phyloP scores from a whole-genome alignment of 1,140 invertebrate species.

The Macrostomum lignano region DNA sequence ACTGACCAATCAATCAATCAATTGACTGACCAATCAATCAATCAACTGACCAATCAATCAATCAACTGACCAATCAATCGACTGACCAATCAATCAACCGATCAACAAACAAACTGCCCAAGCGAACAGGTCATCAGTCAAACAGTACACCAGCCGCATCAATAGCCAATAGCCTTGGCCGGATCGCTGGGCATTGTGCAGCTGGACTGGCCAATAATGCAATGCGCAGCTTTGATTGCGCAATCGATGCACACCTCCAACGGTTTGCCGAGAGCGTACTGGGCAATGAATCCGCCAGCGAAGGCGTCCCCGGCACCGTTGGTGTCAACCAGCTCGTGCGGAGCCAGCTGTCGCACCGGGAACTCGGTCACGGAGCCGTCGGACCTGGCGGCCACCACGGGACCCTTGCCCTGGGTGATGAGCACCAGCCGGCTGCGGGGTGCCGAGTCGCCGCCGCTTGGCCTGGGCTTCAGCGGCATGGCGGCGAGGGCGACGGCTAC shows the following conservation, averaged over 20 bases:
- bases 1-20: too few relatives aligned
- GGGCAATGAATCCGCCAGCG: constrained; percentile 68
- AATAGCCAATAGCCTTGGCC: too few relatives aligned
- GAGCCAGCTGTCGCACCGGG: constrained; percentile 38
- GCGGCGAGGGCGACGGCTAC: constrained; percentile 8
- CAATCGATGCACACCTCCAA: constrained; percentile 52
- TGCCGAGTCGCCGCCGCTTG: too few relatives aligned
- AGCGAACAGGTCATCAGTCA: too few relatives aligned
- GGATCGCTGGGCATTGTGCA: constrained; percentile 16
- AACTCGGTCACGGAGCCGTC: constrained; percentile 37
- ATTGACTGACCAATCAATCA: too few relatives aligned
- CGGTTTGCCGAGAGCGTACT: constrained; percentile 47
- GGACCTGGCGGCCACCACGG: constrained; percentile 45
- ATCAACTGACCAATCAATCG: too few relatives aligned
- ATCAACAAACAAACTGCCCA: too few relatives aligned
- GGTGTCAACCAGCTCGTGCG: constrained; percentile 62
- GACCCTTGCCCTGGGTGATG: constrained; percentile 60
- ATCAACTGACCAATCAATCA: too few relatives aligned
- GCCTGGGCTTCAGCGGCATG: constrained; percentile 12
- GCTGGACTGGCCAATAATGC: constrained; percentile 17
- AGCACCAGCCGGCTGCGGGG: too few relatives aligned
- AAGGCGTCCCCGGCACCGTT: constrained; percentile 97
- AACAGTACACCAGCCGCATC: too few relatives aligned
- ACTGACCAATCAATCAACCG: too few relatives aligned
- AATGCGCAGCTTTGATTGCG: constrained; percentile 31